Conservation (phyloP, 2,888 invertebrate species). For the Drosophila prolongata region DNA sequence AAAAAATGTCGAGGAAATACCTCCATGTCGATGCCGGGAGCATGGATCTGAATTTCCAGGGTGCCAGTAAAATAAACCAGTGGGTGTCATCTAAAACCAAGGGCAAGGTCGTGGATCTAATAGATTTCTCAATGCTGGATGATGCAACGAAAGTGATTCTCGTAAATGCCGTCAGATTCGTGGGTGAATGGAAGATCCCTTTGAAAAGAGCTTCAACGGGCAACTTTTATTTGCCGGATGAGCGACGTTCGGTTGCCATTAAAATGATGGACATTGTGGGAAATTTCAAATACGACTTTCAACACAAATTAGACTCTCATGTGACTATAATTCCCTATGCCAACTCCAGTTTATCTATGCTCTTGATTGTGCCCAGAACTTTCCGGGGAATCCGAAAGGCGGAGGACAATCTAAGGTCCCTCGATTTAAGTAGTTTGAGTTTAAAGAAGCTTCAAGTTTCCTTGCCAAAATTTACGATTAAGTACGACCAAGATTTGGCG, state of each 20-base stretch:
- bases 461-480: constrained; percentile 2
- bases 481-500: constrained; percentile 11
- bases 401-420: background rate
- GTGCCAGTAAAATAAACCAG: background rate
- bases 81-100: background rate
- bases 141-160: background rate
- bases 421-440: background rate
- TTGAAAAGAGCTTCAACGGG: background rate
- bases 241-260: background rate
- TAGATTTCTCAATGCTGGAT: background rate
- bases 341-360: background rate
- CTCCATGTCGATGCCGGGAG: background rate
- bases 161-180: background rate
- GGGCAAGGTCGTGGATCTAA: background rate
- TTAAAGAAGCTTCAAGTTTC: background rate
- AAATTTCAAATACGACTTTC: background rate
- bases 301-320: background rate
- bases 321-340: background rate
- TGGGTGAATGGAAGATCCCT: background rate
- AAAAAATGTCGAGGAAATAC: background rate
- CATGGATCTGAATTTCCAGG: background rate
- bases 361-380: constrained; percentile 3
- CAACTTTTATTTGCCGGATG: background rate
- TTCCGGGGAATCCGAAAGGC: background rate
- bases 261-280: constrained; percentile 4